Evolutionary conservation across 2,888 invertebrate species (phyloP), one percentile per base, ranked within the genome.

Genomic region (Nephrotoma appendiculata): DNA sequence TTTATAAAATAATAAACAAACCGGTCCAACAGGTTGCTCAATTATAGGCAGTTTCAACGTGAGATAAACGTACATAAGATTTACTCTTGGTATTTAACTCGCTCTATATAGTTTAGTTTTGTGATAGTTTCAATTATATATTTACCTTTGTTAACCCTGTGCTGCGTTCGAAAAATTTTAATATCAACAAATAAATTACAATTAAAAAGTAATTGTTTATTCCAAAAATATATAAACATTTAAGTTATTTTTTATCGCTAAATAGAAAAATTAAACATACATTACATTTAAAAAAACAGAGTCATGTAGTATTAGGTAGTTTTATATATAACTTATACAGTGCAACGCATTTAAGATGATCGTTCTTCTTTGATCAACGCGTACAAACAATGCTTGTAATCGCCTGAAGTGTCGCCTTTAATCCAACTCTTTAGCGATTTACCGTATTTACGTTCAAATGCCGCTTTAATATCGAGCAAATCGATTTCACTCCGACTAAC

Each of bases 401-500:
- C 95, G 43, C 97, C 97, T 86, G 96, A 96, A 88, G 96, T 95
- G 89, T 97, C 97, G 43, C 94, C 97, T 92, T 95, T 94, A 88
- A 97, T 96, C 92, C 95, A 96, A 90, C 95, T 95, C 90, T 95
- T 96, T 88, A 98, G 92, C 7, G 95, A 92, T 91, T 96, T 95
- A 48, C 95, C 95, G 91, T 95, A 97, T 89, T 94, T 93, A 71
- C 93, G 93, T 89, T 94, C 93, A 92, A 96, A 98, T 89, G 95
- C 95, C 88, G 94, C 93, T 88, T 96, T 96, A 89, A 98, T 96
- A 89, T 97, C 96, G 0, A 93, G 95, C 93, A 98, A 94, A 91
- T 98, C 98, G 87, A 97, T 93, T 93, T 97, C 96, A 89, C 94
- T 94, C 89, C 97, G 94, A 0, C 97, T 96, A 86, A 97, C 95